phyloP scores from a whole-genome alignment of 2,888 invertebrate genomes.

The Noctua pronuba region DNA sequence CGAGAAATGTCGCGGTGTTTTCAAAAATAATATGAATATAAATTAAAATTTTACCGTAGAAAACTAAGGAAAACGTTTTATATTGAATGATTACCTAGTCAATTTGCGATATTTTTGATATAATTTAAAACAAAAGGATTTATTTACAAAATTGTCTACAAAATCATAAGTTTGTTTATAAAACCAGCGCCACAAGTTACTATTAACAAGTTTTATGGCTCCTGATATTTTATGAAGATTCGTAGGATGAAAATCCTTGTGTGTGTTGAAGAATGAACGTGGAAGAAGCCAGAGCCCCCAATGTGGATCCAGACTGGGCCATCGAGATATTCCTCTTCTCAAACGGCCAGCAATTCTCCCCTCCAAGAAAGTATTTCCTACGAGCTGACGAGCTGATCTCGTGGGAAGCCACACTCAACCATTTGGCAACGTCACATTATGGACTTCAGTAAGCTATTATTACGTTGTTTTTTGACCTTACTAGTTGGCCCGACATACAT shows the following conservation, averaged over 20 bases:
- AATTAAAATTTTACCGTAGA: conserved; percentile 44
- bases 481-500: background rate
- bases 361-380: conserved; percentile 85
- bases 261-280: conserved; percentile 46
- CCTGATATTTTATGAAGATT: background rate
- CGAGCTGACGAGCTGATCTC: conserved; percentile 72
- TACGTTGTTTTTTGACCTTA: background rate
- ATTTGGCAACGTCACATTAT: conserved; percentile 79
- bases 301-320: conserved; percentile 66
- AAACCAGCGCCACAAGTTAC: background rate
- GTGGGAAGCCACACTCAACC: conserved; percentile 78
- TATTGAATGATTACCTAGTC: conserved; percentile 46
- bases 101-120: conserved; percentile 16
- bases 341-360: conserved; percentile 82
- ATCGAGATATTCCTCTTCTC: conserved; percentile 84
- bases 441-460: conserved; percentile 77
- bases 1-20: conserved; percentile 56
- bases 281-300: conserved; percentile 65
- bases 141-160: background rate
- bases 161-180: conserved; percentile 40
- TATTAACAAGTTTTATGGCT: conserved; percentile 22
- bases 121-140: conserved; percentile 17
- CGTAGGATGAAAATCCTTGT: background rate
- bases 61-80: conserved; percentile 29
- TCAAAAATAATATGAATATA: conserved; percentile 42